Conservation (phyloP, 2,888 invertebrate genomes). For the Mesoligia furuncula region DNA sequence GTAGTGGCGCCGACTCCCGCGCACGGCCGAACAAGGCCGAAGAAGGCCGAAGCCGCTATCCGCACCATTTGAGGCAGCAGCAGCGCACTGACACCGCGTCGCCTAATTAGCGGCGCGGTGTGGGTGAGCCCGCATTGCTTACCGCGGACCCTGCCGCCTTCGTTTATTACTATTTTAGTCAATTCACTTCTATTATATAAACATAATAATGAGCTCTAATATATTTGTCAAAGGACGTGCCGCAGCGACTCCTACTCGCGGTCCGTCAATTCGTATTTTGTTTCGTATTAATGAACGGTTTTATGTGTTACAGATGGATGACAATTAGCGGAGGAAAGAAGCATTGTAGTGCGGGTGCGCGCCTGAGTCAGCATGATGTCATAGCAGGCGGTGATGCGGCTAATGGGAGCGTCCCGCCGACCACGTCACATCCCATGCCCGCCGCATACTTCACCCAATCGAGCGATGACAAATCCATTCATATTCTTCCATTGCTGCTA, state of each 20-base stretch:
- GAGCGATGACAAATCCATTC: constrained; percentile 89
- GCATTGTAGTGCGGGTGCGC: constrained; percentile 69
- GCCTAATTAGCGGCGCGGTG: constrained; percentile 86
- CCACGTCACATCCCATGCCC: constrained; percentile 84
- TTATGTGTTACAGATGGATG: constrained; percentile 79
- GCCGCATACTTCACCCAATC: constrained; percentile 87
- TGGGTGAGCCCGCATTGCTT: constrained; percentile 86
- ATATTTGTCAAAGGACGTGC: constrained; percentile 64
- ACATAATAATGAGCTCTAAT: constrained; percentile 71
- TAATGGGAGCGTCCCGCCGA: constrained; percentile 86
- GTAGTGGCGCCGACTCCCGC: constrained; percentile 83
- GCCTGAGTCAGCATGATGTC: constrained; percentile 88
- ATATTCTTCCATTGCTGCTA: constrained; percentile 80
- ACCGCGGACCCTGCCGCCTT: constrained; percentile 75
- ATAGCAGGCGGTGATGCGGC: constrained; percentile 76
- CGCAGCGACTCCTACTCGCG: constrained; percentile 35
- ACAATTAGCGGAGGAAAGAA: constrained; percentile 74
- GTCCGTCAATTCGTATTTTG: constrained; percentile 29
- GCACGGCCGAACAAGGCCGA: constrained; percentile 83
- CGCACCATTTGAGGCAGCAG: constrained; percentile 85
- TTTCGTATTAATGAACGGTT: constrained; percentile 61
- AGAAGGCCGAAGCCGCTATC: constrained; percentile 72
- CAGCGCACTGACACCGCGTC: constrained; percentile 78
- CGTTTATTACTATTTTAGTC: constrained; percentile 77
- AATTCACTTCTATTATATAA: constrained; percentile 60